Evolutionary conservation across 2,113 vertebrate genomes (phyloP).

Genomic region (Osmerus eperlanus): DNA sequence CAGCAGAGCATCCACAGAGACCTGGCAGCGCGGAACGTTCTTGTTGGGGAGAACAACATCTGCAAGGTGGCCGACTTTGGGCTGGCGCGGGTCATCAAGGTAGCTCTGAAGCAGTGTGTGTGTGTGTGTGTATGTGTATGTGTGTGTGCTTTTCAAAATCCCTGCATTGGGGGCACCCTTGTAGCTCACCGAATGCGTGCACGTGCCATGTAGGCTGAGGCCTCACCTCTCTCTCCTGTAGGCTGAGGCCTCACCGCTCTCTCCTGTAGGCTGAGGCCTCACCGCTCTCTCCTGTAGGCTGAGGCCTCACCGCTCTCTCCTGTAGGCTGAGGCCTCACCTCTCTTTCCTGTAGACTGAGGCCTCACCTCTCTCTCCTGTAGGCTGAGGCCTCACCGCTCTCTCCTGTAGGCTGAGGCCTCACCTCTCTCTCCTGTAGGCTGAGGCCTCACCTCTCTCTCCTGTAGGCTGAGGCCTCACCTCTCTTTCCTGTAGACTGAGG

Average conservation of each 20-base stretch:
- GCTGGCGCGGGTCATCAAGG: conserved; percentile 80
- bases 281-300: too few species aligned
- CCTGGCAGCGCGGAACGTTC: conserved; percentile 81
- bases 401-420: too few species aligned
- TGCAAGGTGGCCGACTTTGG: conserved; percentile 89
- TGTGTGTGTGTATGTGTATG: not conserved
- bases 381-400: too few species aligned
- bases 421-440: too few species aligned
- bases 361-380: too few species aligned
- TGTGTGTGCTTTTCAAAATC: not conserved
- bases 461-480: not conserved
- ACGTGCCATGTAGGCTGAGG: too few species aligned
- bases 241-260: too few species aligned
- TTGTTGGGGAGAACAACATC: conserved; percentile 76
- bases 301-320: too few species aligned
- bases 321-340: not conserved
- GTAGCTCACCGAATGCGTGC: not conserved
- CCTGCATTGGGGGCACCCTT: not conserved
- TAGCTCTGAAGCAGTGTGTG: conserved; percentile 27
- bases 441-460: too few species aligned
- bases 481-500: not conserved
- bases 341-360: not conserved
- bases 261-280: too few species aligned
- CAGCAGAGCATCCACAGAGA: conserved; percentile 81
- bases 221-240: too few species aligned